phyloP scores from a whole-genome alignment of 2,888 invertebrate genomes.

The Leucophora obtusa region DNA sequence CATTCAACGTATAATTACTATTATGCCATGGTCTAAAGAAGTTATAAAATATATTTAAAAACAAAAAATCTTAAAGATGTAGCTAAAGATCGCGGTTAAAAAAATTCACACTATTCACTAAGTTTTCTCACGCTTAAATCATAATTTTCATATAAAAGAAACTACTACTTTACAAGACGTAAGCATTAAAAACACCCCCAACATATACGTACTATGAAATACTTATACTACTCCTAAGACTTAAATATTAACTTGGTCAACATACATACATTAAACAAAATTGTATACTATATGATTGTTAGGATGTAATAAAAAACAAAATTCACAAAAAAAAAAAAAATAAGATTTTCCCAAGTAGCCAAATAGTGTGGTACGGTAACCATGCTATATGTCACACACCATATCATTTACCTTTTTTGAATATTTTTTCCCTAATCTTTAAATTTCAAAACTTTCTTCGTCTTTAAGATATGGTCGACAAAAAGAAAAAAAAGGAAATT shows the following conservation, averaged over 20 bases:
- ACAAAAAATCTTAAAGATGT: slow-evolving; percentile 40
- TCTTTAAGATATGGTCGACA: slow-evolving; percentile 47
- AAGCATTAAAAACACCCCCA: slow-evolving; percentile 37
- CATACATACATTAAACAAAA: slow-evolving; percentile 46
- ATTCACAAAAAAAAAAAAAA: slow-evolving; percentile 14
- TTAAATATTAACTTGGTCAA: slow-evolving; percentile 46
- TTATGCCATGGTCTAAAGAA: background rate
- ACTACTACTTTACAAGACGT: slow-evolving; percentile 6
- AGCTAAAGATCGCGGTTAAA: slow-evolving; percentile 46
- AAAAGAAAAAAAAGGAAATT: slow-evolving; percentile 42
- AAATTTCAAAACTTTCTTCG: slow-evolving; percentile 52
- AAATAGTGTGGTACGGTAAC: background rate
- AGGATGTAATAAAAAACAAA: slow-evolving; percentile 5
- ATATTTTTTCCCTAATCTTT: slow-evolving; percentile 30
- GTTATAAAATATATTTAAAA: background rate
- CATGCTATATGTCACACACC: slow-evolving; percentile 44
- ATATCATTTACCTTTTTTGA: slow-evolving; percentile 52
- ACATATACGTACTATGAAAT: background rate
- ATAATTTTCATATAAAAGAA: slow-evolving; percentile 50
- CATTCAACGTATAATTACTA: slow-evolving; percentile 49
- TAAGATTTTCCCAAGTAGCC: slow-evolving; percentile 60
- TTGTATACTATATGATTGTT: slow-evolving; percentile 20
- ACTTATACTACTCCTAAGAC: slow-evolving; percentile 2
- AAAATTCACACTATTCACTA: slow-evolving; percentile 75
- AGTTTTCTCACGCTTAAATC: slow-evolving; percentile 67